phyloP scores from a whole-genome alignment of 2,113 vertebrate genomes.

The Cardinalis cardinalis region DNA sequence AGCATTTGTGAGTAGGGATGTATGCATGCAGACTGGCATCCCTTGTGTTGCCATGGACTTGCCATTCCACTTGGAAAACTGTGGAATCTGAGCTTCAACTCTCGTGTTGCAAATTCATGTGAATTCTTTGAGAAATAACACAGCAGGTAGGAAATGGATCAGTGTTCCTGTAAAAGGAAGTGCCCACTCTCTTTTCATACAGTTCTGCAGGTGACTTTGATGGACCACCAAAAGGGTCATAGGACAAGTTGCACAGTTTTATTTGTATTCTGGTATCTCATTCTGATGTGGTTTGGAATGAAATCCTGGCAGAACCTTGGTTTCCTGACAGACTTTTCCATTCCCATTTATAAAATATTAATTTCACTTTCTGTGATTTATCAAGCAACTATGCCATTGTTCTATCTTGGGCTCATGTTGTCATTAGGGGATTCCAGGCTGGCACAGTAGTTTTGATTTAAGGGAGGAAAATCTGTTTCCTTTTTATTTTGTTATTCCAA shows the following conservation, averaged over 20 bases:
- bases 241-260: neutral
- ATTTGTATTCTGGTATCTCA: neutral
- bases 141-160: neutral
- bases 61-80: neutral
- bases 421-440: neutral
- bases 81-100: neutral
- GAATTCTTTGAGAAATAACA: neutral
- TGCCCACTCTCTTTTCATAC: neutral
- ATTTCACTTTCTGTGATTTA: neutral
- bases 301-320: neutral
- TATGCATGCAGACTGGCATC: neutral
- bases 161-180: neutral
- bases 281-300: neutral
- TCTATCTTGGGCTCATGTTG: neutral
- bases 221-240: neutral
- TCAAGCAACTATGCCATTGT: neutral
- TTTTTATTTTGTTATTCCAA: neutral
- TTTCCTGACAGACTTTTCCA: neutral
- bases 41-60: neutral
- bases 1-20: neutral
- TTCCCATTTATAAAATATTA: neutral
- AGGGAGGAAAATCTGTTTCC: neutral
- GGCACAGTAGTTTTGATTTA: neutral
- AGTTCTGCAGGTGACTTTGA: neutral
- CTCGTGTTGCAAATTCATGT: neutral